Evolutionary conservation across 2,113 vertebrate genomes (phyloP), one percentile per base, ranked within the genome.

Genomic region (Rousettus leschenaultii): DNA sequence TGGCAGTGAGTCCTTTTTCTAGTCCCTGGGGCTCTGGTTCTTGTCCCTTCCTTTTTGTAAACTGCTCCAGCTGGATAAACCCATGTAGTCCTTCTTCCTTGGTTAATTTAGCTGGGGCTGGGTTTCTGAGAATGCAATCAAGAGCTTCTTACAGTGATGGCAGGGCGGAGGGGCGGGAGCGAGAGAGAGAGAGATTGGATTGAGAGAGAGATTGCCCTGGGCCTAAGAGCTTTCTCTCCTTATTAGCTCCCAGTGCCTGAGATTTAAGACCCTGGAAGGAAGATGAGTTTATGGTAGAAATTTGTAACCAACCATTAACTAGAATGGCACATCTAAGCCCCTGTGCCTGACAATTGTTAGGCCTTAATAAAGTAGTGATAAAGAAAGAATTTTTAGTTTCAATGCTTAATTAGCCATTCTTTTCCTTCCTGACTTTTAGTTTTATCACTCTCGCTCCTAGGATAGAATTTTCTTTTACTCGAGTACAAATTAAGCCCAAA

Each of bases 401-500:
- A 75, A 73, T 30, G 38, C 77, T 89, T 97, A 98, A 98, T 98
- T 98, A 98, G 94, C 90, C 82, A 90, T 97, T 97, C 96, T 96
- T 97, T 91, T 97, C 77, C 94, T 97, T 93, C 77, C 91, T 92
- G 96, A 98, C 95, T 97, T 97, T 93, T 93, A 94, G 89, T 96
- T 98, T 98, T 98, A 98, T 95, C 96, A 90, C 89, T 96, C 28
- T 83, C 95, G 95, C 96, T 97, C 89, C 92, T 97, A 94, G 97
- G 95, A 97, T 61, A 95, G 86, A 93, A 79, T 98, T 98, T 98
- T 97, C 98, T 97, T 96, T 86, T 92, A 84, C 57, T 65, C 45
- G 28, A 91, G 55, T 95, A 95, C 75, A n/a, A 85, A 96, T 96
- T 94, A 98, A 98, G 57, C 82, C 40, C 57, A 88, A 91, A 97